Conservation (phyloP, 1,140 invertebrate species). For the Arion vulgaris region DNA sequence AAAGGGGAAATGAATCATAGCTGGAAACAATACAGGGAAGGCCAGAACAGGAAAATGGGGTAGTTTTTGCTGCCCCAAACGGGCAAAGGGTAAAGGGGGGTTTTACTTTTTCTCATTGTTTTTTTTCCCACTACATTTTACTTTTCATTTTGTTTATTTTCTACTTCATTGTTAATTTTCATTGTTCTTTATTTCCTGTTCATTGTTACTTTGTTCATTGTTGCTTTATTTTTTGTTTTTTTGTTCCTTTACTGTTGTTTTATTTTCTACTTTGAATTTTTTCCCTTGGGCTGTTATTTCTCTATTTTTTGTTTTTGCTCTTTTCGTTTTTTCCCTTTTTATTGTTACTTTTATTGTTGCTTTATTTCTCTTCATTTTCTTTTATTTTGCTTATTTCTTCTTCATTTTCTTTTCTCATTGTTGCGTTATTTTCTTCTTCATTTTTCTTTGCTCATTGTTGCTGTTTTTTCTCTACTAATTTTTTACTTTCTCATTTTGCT, state of each 20-base stretch:
- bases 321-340: not conserved
- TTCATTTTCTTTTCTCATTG: not conserved
- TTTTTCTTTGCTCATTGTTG: too few relatives aligned
- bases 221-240: not conserved
- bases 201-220: constrained; percentile 1
- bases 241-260: not conserved
- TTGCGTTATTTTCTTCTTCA: not conserved
- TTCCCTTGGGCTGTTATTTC: too few relatives aligned
- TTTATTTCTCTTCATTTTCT: not conserved
- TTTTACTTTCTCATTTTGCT: too few relatives aligned
- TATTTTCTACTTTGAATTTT: constrained; percentile 10
- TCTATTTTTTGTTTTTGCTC: not conserved
- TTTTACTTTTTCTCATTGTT: not conserved
- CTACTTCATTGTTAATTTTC: not conserved
- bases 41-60: too few relatives aligned
- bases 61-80: too few relatives aligned
- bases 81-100: too few relatives aligned
- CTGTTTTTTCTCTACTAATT: too few relatives aligned
- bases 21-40: too few relatives aligned
- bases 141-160: not conserved
- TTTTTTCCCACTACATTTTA: not conserved
- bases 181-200: not conserved
- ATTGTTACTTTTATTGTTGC: not conserved
- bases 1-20: too few relatives aligned
- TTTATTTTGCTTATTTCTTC: not conserved